Evolutionary conservation across 2,888 invertebrate species (phyloP).

Genomic region (Yponomeuta plumbellus): DNA sequence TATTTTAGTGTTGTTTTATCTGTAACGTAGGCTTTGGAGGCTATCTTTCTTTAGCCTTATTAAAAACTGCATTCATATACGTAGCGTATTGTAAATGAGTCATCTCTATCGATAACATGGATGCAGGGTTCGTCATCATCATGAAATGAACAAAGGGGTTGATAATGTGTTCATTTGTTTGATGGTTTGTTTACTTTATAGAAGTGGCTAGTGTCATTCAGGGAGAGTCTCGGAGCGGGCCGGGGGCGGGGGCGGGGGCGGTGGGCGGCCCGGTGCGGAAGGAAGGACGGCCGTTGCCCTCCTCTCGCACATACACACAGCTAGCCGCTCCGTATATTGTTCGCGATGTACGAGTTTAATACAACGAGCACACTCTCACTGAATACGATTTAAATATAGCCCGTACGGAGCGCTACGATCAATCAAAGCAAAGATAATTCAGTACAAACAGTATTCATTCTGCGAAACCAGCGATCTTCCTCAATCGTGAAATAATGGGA

Average conservation of each 20-base stretch:
- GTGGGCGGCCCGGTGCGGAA: slow-evolving; percentile 33
- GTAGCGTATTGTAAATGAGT: slow-evolving; percentile 5
- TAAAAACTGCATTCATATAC: neutral
- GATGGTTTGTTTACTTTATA: slow-evolving; percentile 9
- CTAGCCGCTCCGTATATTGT: neutral
- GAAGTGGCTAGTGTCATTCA: neutral
- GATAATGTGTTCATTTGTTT: neutral
- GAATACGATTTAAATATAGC: slow-evolving; percentile 2
- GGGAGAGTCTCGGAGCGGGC: slow-evolving; percentile 22
- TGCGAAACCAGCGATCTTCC: neutral
- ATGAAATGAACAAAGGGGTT: slow-evolving; percentile 16
- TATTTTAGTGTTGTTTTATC: slow-evolving; percentile 2
- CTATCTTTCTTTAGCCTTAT: neutral
- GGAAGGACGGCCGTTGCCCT: slow-evolving; percentile 62
- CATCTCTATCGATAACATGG: slow-evolving; percentile 13
- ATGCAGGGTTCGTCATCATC: slow-evolving; percentile 12
- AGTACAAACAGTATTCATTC: neutral
- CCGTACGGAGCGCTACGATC: neutral
- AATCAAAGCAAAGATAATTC: neutral
- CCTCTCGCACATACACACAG: slow-evolving; percentile 13
- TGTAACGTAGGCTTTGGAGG: neutral
- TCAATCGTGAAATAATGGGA: neutral
- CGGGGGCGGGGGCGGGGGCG: slow-evolving; percentile 33
- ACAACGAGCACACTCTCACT: slow-evolving; percentile 9
- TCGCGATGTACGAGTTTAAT: neutral